Percentiles rank a stretch among this genome's conserved stretches.
Conservation (phyloP, 2,888 invertebrate genomes). For the Agrochola lota region DNA sequence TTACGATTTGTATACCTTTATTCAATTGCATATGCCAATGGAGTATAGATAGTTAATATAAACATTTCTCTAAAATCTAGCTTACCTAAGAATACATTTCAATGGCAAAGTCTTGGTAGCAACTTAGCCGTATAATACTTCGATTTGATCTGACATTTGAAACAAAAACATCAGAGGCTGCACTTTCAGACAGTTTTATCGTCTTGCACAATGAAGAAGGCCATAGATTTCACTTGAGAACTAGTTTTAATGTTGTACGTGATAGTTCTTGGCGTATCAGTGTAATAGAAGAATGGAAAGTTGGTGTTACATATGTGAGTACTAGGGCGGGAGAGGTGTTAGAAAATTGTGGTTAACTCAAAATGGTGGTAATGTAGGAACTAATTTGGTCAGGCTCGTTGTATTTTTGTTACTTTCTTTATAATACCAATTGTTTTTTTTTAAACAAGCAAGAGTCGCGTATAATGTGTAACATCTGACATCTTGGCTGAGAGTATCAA, state of each 20-base stretch:
- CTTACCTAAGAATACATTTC: constrained; percentile 3
- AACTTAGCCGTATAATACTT: constrained; percentile 34
- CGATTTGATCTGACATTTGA: constrained; percentile 48
- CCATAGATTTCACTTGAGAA: constrained; percentile 56
- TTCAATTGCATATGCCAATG: too few relatives aligned
- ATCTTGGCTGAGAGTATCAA: too few relatives aligned
- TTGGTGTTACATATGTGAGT: constrained; percentile 18
- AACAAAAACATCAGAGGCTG: constrained; percentile 54
- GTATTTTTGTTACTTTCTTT: too few relatives aligned
- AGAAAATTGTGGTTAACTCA: not conserved
- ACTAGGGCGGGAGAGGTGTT: constrained; percentile 32
- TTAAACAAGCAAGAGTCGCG: too few relatives aligned
- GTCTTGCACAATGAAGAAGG: constrained; percentile 45
- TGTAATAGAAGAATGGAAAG: constrained; percentile 39
- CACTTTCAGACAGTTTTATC: constrained; percentile 60
- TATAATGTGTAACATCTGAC: too few relatives aligned
- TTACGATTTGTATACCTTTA: too few relatives aligned
- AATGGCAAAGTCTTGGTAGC: constrained; percentile 22
- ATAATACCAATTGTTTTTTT: too few relatives aligned
- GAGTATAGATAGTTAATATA: not conserved
- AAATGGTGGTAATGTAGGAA: not conserved
- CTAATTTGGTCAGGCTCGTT: not conserved
- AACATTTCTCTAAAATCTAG: not conserved
- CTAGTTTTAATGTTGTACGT: constrained; percentile 56
- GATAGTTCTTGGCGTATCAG: constrained; percentile 31